These are phyloP conservation scores for Setophaga coronata DNA, from an alignment of 2,113 vertebrate species.

Conservation along the genomic window DNA sequence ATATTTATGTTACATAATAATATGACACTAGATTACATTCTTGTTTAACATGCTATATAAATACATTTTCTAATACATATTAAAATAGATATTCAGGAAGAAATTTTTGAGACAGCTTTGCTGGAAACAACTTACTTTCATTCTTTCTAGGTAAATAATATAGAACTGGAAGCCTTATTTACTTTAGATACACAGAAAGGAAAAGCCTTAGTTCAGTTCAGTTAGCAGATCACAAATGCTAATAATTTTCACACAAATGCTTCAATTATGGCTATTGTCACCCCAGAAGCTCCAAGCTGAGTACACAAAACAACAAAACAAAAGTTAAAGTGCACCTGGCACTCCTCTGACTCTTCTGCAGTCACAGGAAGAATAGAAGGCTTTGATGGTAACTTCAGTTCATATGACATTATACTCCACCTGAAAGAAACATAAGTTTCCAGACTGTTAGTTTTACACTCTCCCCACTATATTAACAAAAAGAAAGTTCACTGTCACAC, in stretches of 20 bases:
- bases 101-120: neutral
- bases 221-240: neutral
- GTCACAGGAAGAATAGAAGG: conserved; percentile 85
- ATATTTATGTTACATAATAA: neutral
- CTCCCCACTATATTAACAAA: neutral
- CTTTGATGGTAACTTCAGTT: conserved; percentile 93
- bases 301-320: neutral
- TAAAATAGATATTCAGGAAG: neutral
- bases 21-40: neutral
- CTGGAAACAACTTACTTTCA: neutral
- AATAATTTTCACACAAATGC: neutral
- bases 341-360: conserved; percentile 84
- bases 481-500: neutral
- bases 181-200: neutral
- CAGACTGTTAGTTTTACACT: neutral
- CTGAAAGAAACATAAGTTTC: conserved; percentile 60
- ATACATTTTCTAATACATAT: neutral
- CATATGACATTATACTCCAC: conserved; percentile 99
- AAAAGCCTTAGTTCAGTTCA: neutral
- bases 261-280: neutral
- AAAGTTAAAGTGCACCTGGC: conserved; percentile 79
- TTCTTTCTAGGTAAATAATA: neutral
- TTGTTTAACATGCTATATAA: neutral
- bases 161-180: neutral
- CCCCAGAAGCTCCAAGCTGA: neutral